Conservation (phyloP, 2,113 vertebrate genomes). For the Hippopotamus amphibius region DNA sequence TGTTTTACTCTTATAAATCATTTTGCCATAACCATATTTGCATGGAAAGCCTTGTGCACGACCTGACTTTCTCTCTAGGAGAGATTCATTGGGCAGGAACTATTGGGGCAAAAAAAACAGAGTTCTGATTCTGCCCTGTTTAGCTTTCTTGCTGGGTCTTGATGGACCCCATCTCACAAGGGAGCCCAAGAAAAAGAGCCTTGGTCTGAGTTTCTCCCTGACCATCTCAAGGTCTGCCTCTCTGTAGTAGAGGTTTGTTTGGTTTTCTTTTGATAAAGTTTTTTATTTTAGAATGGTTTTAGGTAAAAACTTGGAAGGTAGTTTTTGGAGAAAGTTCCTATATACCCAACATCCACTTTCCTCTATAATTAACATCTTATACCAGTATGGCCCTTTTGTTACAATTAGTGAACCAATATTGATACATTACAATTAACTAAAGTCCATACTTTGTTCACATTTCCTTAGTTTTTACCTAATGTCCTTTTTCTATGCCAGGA, state of each 20-base stretch:
- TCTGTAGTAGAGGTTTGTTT: background rate
- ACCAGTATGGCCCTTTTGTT: background rate
- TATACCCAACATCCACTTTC: background rate
- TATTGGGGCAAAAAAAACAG: background rate
- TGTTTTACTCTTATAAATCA: slow-evolving; percentile 6
- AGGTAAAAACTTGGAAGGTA: background rate
- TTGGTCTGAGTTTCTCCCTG: background rate
- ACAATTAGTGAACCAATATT: background rate
- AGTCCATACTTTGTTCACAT: background rate
- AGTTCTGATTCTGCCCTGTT: background rate
- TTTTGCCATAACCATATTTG: background rate
- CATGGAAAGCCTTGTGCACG: background rate
- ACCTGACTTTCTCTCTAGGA: background rate
- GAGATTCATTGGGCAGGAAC: slow-evolving; percentile 22
- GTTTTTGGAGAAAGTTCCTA: background rate
- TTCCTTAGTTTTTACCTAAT: slow-evolving; percentile 46
- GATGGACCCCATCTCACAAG: background rate
- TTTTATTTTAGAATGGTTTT: background rate
- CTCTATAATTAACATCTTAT: background rate
- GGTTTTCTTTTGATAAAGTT: background rate
- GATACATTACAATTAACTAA: background rate
- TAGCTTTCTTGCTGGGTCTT: background rate
- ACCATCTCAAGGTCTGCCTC: background rate
- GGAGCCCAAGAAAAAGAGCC: background rate
- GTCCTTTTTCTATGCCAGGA: background rate